Base-by-base conservation (phyloP, 2,797 vertebrate species). In the Eleutherodactylus coqui region DNA sequence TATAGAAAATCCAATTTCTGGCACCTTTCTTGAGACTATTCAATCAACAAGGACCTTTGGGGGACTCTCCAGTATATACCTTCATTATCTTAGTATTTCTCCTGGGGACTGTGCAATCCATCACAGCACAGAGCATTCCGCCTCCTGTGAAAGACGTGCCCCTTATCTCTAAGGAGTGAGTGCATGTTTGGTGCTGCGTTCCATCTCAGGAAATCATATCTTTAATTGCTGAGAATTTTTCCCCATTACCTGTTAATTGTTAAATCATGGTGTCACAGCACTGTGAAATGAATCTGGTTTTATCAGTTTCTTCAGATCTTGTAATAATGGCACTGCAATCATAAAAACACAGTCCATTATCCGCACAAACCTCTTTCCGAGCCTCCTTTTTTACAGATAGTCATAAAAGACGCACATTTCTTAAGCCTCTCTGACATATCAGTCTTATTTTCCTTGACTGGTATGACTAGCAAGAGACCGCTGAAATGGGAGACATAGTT, bases 221-320 rank as follows among this genome's bases (percentile, higher is more conserved):
- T 80, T 96, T 98, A 98, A 98, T 95, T 94, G 93, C 93, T 92
- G 89, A 90, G 91, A 91, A 87, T 85, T 67, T 91, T 94, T 95
- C 96, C 70, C 82, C 95, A 97, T 98, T 97, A 97, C 96, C 96
- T 96, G 95, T 96, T 98, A 98, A 98, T 98, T 97, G 97, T 97
- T 97, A 96, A 96, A 97, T 97, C 96, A 95, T 92, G 91, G 90
- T 87, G 89, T 86, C 19, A 0, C 86, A 89, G 72, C 88, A 87
- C 91, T 84, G 91, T 94, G 92, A 94, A 96, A 94, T 0, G 72
- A 88, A 89, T 89, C 79, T 62, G 87, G 81, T 86, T 87, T 43
- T 32, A 75, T 90, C 88, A 51, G 7, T 17, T 84, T 73, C 41
- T 89, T 86, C 75, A 51, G 51, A 88, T 79, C 85, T 89, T 67